Percentiles rank a stretch among this genome's conserved stretches.
phyloP scores from a whole-genome alignment of 2,888 invertebrate genomes.

The Coremacera marginata region DNA sequence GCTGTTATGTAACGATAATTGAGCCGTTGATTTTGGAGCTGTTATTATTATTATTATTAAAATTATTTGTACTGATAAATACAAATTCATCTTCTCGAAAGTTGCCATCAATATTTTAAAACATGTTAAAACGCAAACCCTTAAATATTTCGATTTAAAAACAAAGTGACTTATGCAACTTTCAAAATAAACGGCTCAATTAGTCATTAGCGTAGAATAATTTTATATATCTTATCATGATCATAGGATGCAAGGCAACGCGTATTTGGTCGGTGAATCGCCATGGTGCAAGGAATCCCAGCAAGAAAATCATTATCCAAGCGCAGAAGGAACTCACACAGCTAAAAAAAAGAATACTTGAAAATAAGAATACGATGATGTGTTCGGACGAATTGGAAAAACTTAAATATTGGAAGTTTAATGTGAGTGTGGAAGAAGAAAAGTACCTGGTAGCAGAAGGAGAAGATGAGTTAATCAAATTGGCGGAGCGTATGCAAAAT shows the following conservation, averaged over 20 bases:
- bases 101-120: too few relatives aligned
- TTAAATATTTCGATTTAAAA: too few relatives aligned
- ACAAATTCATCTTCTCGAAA: too few relatives aligned
- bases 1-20: neutral
- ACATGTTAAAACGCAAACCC: too few relatives aligned
- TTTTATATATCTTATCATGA: neutral
- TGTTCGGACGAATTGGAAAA: constrained; percentile 68
- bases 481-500: constrained; percentile 81
- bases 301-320: constrained; percentile 71
- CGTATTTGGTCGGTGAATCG: constrained; percentile 83
- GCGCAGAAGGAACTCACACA: constrained; percentile 72
- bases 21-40: too few relatives aligned
- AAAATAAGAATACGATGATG: constrained; percentile 70
- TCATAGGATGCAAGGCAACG: constrained; percentile 74
- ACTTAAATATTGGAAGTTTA: constrained; percentile 74
- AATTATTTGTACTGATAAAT: too few relatives aligned
- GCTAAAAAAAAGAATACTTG: constrained; percentile 54
- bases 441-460: constrained; percentile 80
- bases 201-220: constrained; percentile 17
- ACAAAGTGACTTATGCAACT: too few relatives aligned
- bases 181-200: too few relatives aligned
- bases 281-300: constrained; percentile 84
- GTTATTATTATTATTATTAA: too few relatives aligned
- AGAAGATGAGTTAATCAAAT: constrained; percentile 78
- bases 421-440: constrained; percentile 71